These are phyloP conservation scores for Spatulosminthurus flaviceps DNA, from an alignment of 2,888 invertebrate species.

Conservation along the genomic window DNA sequence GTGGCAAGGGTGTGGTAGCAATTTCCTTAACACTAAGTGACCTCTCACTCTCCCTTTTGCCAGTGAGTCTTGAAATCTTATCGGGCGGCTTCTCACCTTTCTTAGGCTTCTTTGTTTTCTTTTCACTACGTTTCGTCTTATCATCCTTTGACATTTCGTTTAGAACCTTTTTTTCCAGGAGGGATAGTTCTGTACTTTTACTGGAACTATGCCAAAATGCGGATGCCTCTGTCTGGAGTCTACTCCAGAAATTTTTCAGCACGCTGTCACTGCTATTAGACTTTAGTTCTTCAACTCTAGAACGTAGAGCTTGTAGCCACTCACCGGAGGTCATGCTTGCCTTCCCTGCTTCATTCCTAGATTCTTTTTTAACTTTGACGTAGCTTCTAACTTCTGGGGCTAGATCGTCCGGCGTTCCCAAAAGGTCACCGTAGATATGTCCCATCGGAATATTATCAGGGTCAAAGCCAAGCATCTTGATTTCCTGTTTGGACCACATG, in stretches of 20 bases:
- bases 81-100: too few relatives aligned
- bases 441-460: conserved; percentile 39
- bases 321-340: background rate
- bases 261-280: background rate
- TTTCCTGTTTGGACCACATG: conserved; percentile 31
- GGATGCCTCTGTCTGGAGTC: background rate
- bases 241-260: background rate
- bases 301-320: background rate
- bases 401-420: background rate
- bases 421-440: conserved; percentile 33
- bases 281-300: background rate
- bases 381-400: conserved; percentile 4
- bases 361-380: background rate
- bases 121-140: too few relatives aligned
- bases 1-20: too few relatives aligned
- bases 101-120: too few relatives aligned
- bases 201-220: too few relatives aligned
- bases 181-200: too few relatives aligned
- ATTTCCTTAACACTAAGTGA: too few relatives aligned
- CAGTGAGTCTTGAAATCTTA: too few relatives aligned
- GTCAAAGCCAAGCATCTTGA: conserved; percentile 41
- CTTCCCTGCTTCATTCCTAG: background rate
- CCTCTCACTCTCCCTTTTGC: too few relatives aligned
- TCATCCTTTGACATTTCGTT: too few relatives aligned
- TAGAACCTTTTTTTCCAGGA: too few relatives aligned